Evolutionary conservation across 2,888 invertebrate genomes (phyloP).

Genomic region (Coenonympha arcania): DNA sequence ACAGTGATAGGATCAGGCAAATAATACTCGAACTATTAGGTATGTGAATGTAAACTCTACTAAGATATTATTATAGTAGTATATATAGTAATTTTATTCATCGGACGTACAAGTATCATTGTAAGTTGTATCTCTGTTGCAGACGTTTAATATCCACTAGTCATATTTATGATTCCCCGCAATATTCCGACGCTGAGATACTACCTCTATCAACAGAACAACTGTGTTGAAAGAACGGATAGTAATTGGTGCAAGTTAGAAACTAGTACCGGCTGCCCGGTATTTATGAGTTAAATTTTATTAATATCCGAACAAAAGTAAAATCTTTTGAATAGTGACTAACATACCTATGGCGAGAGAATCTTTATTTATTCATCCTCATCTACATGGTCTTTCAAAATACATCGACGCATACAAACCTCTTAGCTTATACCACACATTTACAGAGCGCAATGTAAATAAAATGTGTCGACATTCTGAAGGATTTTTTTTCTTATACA

Average conservation of each 20-base stretch:
- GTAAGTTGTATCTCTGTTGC: not conserved
- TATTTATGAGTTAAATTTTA: not conserved
- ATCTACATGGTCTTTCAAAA: no score
- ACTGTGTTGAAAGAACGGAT: slow-evolving; percentile 20
- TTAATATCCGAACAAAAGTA: no score
- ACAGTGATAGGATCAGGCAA: no score
- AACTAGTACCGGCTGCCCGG: not conserved
- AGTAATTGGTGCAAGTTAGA: slow-evolving; percentile 5
- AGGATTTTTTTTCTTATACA: not conserved
- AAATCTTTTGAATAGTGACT: no score
- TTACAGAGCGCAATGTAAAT: slow-evolving; percentile 23
- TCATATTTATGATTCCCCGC: slow-evolving; percentile 15
- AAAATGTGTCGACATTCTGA: slow-evolving; percentile 14
- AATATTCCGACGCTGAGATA: slow-evolving; percentile 8
- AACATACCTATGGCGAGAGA: no score
- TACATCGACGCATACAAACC: no score
- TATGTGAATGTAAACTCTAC: no score
- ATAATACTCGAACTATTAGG: no score
- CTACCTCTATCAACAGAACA: slow-evolving; percentile 23
- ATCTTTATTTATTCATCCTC: no score
- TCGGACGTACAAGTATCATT: not conserved
- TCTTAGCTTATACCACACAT: slow-evolving; percentile 10
- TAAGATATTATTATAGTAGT: not conserved
- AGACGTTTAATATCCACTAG: not conserved
- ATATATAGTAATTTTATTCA: not conserved